Evolutionary conservation across 2,888 invertebrate genomes (phyloP).

Genomic region (Patella caerulea): DNA sequence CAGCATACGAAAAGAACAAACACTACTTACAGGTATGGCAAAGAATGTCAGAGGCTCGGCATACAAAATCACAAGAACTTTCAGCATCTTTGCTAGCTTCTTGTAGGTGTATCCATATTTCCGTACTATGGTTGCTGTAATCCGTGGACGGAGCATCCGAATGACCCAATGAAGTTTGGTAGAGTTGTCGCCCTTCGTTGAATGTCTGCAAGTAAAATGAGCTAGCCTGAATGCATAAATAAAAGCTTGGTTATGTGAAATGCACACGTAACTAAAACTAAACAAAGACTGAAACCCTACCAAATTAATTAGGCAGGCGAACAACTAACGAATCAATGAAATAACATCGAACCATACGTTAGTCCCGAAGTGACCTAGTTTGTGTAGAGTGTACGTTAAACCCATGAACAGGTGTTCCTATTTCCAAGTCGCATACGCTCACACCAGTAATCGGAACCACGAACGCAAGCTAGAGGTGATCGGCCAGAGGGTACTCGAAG

Average conservation of each 20-base stretch:
- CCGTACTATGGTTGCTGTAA: slow-evolving; percentile 27
- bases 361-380: too few species aligned
- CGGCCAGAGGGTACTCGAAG: too few species aligned
- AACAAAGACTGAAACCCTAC: too few species aligned
- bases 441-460: too few species aligned
- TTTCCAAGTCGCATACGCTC: too few species aligned
- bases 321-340: too few species aligned
- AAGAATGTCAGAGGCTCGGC: slow-evolving; percentile 46
- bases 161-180: slow-evolving; percentile 24
- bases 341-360: too few species aligned
- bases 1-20: background rate
- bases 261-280: too few species aligned
- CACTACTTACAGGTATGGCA: slow-evolving; percentile 55
- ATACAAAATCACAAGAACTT: slow-evolving; percentile 39
- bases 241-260: background rate
- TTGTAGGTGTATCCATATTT: slow-evolving; percentile 44
- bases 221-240: background rate
- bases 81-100: slow-evolving; percentile 47
- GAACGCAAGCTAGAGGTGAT: too few species aligned
- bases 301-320: too few species aligned
- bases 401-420: too few species aligned
- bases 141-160: slow-evolving; percentile 12
- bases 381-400: too few species aligned
- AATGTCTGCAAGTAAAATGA: slow-evolving; percentile 14
- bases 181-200: slow-evolving; percentile 25